Percentiles rank a stretch among this genome's conserved stretches.
phyloP scores from a whole-genome alignment of 1,140 invertebrate species.

The Sarcophaga bullata region DNA sequence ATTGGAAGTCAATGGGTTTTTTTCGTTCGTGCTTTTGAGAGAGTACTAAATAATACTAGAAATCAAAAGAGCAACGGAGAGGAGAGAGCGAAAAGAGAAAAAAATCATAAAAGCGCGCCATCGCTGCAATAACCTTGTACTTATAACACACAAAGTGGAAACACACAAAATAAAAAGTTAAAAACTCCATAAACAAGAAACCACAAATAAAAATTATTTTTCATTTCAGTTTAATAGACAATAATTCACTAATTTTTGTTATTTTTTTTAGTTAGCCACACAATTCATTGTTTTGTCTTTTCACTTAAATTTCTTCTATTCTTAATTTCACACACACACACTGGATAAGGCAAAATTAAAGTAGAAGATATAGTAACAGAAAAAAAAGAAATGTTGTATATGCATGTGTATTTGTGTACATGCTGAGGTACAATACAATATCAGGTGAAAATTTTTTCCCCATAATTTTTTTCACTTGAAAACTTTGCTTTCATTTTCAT shows the following conservation, averaged over 20 bases:
- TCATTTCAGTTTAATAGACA: neutral
- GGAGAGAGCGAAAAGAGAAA: neutral
- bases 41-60: neutral
- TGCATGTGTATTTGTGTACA: neutral
- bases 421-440: neutral
- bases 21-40: neutral
- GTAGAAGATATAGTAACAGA: neutral
- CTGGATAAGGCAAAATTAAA: neutral
- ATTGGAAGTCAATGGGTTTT: constrained; percentile 1
- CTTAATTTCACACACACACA: neutral
- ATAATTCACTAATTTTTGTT: neutral
- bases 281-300: neutral
- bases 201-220: too few relatives aligned
- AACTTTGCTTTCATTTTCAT: constrained; percentile 14
- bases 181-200: neutral
- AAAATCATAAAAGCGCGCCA: constrained; percentile 1
- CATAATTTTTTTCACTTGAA: constrained; percentile 29
- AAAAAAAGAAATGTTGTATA: neutral
- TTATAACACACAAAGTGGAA: constrained; percentile 30
- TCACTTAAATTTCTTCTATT: neutral
- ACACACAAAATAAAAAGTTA: constrained; percentile 10
- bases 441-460: constrained; percentile 34
- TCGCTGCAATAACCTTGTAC: constrained; percentile 43
- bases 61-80: neutral
- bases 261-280: neutral